phyloP scores from a whole-genome alignment of 1,140 invertebrate species.

The Scylla paramamosain region DNA sequence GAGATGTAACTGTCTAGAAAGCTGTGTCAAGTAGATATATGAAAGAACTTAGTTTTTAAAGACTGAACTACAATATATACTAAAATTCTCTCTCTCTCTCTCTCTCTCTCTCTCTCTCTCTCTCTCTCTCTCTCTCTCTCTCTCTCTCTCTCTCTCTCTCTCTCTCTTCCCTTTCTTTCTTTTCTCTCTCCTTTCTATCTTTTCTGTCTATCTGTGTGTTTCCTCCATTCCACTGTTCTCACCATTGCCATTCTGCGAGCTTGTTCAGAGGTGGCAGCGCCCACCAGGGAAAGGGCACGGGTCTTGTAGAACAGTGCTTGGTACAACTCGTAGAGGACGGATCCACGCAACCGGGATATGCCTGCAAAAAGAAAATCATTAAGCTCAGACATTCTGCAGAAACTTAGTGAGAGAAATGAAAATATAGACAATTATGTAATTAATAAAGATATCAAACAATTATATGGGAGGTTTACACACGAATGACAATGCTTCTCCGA shows the following conservation, averaged over 20 bases:
- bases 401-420: background rate
- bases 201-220: background rate
- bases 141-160: too few species aligned
- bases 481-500: too few species aligned
- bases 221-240: background rate
- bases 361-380: conserved; percentile 44
- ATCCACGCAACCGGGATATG: conserved; percentile 71
- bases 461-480: too few species aligned
- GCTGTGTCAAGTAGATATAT: background rate
- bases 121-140: too few species aligned
- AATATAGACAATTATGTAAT: background rate
- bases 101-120: too few species aligned
- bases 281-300: conserved; percentile 64
- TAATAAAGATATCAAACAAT: background rate
- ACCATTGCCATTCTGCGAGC: conserved; percentile 73
- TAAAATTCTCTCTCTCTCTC: background rate
- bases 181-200: too few species aligned
- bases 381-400: too few species aligned
- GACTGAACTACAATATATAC: background rate
- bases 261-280: conserved; percentile 68
- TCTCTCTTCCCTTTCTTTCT: too few species aligned
- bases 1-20: too few species aligned
- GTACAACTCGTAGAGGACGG: conserved; percentile 76
- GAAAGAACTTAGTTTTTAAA: background rate
- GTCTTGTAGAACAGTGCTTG: conserved; percentile 76